Evolutionary conservation across 2,113 vertebrate genomes (phyloP).

Genomic region (Columba janthina): DNA sequence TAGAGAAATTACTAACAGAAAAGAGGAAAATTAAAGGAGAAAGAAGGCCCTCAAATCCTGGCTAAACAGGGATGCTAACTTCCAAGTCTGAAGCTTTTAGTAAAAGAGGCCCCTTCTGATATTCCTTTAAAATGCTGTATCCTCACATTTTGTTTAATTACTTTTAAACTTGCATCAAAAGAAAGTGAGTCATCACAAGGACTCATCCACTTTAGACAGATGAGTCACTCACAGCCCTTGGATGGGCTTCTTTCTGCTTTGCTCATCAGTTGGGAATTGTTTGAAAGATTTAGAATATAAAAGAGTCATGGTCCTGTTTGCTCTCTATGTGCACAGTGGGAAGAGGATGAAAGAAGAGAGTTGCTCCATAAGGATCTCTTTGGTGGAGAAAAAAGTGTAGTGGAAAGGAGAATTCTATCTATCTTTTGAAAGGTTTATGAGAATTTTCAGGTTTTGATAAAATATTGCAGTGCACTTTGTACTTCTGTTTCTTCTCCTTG

Average conservation of each 20-base stretch:
- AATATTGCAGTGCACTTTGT: neutral
- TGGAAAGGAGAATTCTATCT: neutral
- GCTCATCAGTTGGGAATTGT: neutral
- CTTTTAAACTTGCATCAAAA: slow-evolving; percentile 14
- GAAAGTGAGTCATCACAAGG: slow-evolving; percentile 20
- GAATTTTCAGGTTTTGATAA: neutral
- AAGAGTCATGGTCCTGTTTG: neutral
- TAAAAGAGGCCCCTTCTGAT: accelerated
- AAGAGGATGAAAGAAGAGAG: neutral
- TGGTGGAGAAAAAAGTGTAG: neutral
- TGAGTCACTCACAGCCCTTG: neutral
- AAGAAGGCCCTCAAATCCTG: neutral
- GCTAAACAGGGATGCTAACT: neutral
- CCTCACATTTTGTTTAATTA: slow-evolving; percentile 14
- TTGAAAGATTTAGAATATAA: neutral
- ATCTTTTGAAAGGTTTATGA: neutral
- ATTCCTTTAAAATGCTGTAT: neutral
- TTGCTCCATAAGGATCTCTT: neutral
- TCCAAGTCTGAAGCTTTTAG: neutral
- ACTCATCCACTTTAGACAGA: neutral
- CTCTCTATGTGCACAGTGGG: neutral
- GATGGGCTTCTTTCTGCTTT: neutral
- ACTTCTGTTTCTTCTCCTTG: neutral
- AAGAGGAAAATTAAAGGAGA: neutral
- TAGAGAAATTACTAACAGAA: neutral